phyloP scores from a whole-genome alignment of 2,888 invertebrate genomes.

The Notocelia uddmanniana region DNA sequence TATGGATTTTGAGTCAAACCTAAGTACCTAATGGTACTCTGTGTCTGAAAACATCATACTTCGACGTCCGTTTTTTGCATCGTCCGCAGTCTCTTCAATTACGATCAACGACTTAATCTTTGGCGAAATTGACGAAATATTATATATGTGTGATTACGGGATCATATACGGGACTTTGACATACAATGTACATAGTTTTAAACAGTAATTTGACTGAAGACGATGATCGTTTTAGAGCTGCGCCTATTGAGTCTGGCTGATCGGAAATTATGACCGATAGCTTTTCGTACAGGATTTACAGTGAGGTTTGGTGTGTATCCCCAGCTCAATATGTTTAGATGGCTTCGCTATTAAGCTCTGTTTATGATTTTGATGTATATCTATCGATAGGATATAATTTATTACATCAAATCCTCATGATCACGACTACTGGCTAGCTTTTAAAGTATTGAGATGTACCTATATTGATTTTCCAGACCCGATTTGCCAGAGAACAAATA shows the following conservation, averaged over 20 bases:
- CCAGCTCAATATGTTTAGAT: too few species aligned
- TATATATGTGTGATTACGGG: conserved; percentile 52
- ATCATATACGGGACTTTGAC: conserved; percentile 54
- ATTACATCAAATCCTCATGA: too few species aligned
- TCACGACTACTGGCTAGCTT: too few species aligned
- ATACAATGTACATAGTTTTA: neutral
- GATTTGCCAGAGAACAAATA: too few species aligned
- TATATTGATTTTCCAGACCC: too few species aligned
- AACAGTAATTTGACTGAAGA: neutral
- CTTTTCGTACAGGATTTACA: neutral
- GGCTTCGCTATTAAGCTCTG: too few species aligned
- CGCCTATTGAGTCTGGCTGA: neutral
- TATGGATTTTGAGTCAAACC: neutral
- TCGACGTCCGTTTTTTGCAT: conserved; percentile 30
- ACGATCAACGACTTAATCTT: conserved; percentile 7
- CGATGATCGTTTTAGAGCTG: neutral
- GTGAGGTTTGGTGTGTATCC: too few species aligned
- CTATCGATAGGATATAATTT: too few species aligned
- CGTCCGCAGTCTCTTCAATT: neutral
- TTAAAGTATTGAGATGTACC: too few species aligned
- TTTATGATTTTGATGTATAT: too few species aligned
- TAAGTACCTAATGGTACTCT: conserved; percentile 8
- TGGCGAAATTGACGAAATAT: conserved; percentile 21
- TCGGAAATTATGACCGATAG: neutral
- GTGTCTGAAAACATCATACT: conserved; percentile 28